Evolutionary conservation across 2,113 vertebrate species (phyloP).

Genomic region (Arvicanthis niloticus): DNA sequence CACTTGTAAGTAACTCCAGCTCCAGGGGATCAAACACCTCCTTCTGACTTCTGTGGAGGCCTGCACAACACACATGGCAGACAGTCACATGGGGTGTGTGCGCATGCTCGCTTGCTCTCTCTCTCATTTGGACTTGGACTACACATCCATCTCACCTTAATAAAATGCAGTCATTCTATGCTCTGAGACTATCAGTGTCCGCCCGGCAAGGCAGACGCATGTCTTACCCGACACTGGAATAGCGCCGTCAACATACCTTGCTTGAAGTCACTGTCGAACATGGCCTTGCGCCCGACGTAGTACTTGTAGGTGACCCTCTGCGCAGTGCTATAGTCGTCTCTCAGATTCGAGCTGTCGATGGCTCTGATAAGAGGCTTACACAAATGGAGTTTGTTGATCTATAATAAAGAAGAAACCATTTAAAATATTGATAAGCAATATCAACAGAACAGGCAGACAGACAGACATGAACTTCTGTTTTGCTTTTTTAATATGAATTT

Average conservation of each 20-base stretch:
- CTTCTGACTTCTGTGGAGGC: neutral
- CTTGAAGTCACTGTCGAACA: conserved; percentile 99
- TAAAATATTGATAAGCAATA: neutral
- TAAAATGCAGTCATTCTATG: neutral
- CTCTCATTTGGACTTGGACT: too few relatives aligned
- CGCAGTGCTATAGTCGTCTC: conserved; percentile 95
- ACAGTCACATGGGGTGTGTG: neutral
- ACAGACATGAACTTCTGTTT: neutral
- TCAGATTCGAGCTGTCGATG: conserved; percentile 98
- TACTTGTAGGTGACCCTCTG: conserved; percentile 97
- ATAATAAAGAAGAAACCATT: conserved; percentile 16
- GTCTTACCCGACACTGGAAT: neutral
- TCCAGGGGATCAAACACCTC: neutral
- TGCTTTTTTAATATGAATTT: neutral
- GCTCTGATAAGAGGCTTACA: conserved; percentile 98
- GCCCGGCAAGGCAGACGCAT: neutral
- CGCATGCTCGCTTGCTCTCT: too few relatives aligned
- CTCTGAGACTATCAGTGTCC: neutral
- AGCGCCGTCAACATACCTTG: conserved; percentile 86
- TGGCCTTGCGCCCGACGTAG: conserved; percentile 98
- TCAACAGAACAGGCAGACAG: neutral
- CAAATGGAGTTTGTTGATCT: conserved; percentile 99
- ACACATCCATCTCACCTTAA: neutral
- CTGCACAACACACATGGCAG: neutral
- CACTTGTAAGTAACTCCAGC: too few relatives aligned